Base-by-base conservation (phyloP, 2,797 vertebrate species). In the Apogon hyalosoma region DNA sequence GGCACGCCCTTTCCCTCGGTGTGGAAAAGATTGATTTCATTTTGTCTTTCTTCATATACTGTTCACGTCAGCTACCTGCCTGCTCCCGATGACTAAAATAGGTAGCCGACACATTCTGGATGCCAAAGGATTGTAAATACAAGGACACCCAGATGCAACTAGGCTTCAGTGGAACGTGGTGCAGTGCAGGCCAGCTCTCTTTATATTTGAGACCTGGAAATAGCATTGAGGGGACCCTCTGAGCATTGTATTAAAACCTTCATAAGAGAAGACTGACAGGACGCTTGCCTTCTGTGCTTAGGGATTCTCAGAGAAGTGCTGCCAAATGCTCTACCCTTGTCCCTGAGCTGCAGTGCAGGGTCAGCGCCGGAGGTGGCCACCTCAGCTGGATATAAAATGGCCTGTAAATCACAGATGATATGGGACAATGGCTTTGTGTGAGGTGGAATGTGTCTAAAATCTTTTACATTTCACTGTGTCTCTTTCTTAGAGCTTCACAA, bases 351-450 rank as follows among this genome's bases (percentile, higher is more conserved):
- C 79, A 82, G 75, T 78, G 81, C 80, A 78, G 85, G 88, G 87
- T 90, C 85, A 85, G 71, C n/a, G 54, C 59, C 66, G 59, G 81
- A 73, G 83, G 79, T 80, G 85, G 83, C 79, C 78, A 78, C 84
- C 82, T 90, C 75, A 85, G 81, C 83, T 87, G 51, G 57, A 80
- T 85, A 61, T 87, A 79, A 90, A 89, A 87, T 64, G 77, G 74
- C 48, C 76, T 77, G 84, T 87, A 91, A 88, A 90, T 91, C 85
- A 86, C 71, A 59, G 24, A 67, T n/a, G 39, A 80, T 70, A 64
- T 66, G 60, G 67, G 60, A 73, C 48, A 41, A 73, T 33, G 56
- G 16, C 16, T 79, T 60, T 66, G 65, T 65, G 47, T 21, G 21
- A 54, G 8, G 38, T 52, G 57, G 43, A 55, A 62, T 48, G 63